phyloP scores from a whole-genome alignment of 2,113 vertebrate species.

The Todiramphus saurophagus region DNA sequence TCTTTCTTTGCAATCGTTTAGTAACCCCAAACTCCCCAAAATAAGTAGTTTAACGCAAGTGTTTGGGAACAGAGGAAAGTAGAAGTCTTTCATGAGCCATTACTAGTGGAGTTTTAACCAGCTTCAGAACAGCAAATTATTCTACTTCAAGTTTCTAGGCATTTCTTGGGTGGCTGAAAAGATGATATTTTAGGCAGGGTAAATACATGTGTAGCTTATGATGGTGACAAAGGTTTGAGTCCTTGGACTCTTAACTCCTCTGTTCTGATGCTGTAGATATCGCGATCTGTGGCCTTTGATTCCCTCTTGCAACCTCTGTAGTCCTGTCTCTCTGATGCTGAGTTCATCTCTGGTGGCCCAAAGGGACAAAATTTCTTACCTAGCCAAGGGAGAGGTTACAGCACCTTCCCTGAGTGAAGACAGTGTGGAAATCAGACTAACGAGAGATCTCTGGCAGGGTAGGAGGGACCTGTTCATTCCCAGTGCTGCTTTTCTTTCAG shows the following conservation, averaged over 20 bases:
- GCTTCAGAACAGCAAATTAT: not conserved
- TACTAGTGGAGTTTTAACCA: not conserved
- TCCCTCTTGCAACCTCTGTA: not conserved
- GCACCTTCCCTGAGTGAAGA: not conserved
- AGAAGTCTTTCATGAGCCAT: not conserved
- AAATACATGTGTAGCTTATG: not conserved
- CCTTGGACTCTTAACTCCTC: not conserved
- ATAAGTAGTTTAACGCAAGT: not conserved
- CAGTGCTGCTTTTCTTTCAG: not conserved
- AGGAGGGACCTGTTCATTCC: not conserved
- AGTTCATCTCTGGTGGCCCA: not conserved
- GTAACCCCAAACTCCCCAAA: not conserved
- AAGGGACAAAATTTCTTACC: not conserved
- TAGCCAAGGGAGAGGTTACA: rapidly evolving
- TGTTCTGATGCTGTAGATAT: not conserved
- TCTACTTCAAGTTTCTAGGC: not conserved
- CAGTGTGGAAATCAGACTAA: not conserved
- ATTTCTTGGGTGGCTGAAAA: not conserved
- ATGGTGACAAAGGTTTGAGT: rapidly evolving
- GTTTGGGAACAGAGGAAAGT: not conserved
- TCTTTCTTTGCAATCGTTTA: not conserved
- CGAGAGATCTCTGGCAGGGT: not conserved
- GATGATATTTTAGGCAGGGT: not conserved
- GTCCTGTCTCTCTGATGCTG: not conserved
- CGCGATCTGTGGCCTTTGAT: not conserved